Base-by-base conservation (phyloP, 2,113 vertebrate species). In the Neogale vison region DNA sequence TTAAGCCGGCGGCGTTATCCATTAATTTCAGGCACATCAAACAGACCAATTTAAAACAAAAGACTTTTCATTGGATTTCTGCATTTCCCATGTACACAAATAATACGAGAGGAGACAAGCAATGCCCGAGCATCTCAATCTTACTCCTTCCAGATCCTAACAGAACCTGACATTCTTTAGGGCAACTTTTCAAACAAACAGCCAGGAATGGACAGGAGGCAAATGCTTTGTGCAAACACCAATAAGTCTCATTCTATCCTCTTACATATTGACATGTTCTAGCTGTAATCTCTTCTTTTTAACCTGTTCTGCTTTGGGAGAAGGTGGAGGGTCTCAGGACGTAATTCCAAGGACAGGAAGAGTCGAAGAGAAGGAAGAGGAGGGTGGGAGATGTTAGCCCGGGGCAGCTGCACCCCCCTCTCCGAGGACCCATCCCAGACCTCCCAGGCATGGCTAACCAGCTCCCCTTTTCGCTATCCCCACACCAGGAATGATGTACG, bases 151-250 rank as follows among this genome's bases (percentile, higher is more conserved):
- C 74, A 90, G 82, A 86, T 34, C 45, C 79, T 93, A 96, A 94
- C 55, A 39, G 55, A 93, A 71, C 31, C 87, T 93, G 83, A 96
- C 92, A 84, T 71, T 84, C 83, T 93, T 83, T 23, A 18, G 92
- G 29, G 36, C 82, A 97, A n/a, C 88, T 95, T 97, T 87, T 93
- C 91, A 96, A 86, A 93, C 92, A 91, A 95, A 89, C 47, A 96
- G 83, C 61, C 50, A 72, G 52, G 42, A 72, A 89, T 72, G 55
- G 91, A 93, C 88, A 91, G 47, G 85, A 95, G n/a, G 77, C 71
- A 92, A 96, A 93, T 39, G 95, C 82, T 80, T 55, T 93, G 89
- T 69, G 47, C 83, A 95, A 95, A 97, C 97, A 95, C 92, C 59
- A 90, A 10, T 86, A 86, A 87, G 79, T 93, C 82, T 88, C 79